phyloP scores from a whole-genome alignment of 1,140 invertebrate genomes.

The Dendroctonus ponderosae region DNA sequence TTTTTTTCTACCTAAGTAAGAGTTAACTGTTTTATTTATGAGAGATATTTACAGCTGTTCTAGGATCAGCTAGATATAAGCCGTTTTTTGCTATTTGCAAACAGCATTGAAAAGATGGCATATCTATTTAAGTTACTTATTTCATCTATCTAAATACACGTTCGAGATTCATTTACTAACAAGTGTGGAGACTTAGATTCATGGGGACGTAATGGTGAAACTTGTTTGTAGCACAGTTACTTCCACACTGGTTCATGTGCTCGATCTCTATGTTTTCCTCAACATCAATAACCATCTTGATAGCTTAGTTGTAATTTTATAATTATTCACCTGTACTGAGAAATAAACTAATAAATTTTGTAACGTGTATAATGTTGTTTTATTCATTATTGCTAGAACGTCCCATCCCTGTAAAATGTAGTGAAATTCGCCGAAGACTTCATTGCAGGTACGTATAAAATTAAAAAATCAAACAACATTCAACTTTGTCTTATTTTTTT shows the following conservation, averaged over 20 bases:
- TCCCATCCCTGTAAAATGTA: no score
- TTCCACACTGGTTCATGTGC: background rate
- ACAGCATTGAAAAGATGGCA: no score
- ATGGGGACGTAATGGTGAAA: background rate
- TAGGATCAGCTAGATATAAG: no score
- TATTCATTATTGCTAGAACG: no score
- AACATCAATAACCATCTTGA: conserved; percentile 2
- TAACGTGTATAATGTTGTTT: background rate
- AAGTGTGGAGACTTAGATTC: background rate
- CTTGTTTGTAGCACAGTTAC: no score
- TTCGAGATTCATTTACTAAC: conserved; percentile 2
- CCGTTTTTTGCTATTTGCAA: no score
- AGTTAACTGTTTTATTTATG: background rate
- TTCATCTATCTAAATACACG: background rate
- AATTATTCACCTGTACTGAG: conserved; percentile 8
- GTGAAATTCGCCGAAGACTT: no score
- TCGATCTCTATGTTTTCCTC: conserved; percentile 10
- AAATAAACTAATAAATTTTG: conserved; percentile 15
- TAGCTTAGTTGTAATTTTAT: conserved; percentile 12
- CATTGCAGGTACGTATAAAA: no score
- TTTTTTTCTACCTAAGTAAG: conserved; percentile 7
- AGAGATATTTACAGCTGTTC: no score
- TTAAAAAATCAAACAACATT: no score
- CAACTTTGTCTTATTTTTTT: no score
- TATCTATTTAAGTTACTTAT: background rate